A percentile compares a stretch with the other conserved stretches of the same genome.
Conservation (phyloP, 1,140 invertebrate species). For the Heliconius congener region DNA sequence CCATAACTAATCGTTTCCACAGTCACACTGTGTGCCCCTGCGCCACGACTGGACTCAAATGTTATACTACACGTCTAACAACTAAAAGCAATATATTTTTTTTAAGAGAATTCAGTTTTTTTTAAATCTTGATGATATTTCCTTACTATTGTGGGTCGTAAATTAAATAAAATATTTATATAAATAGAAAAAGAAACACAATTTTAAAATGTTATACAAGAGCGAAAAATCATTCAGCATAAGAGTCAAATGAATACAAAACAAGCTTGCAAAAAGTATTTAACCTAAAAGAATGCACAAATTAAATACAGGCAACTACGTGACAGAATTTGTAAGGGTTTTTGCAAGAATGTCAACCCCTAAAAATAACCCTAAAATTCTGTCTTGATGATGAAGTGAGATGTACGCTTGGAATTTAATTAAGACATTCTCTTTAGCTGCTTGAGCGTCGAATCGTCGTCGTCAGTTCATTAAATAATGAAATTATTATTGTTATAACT, state of each 20-base stretch:
- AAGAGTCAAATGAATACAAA: background rate
- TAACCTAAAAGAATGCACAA: background rate
- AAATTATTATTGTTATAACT: background rate
- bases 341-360: conserved; percentile 2
- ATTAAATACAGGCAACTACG: background rate
- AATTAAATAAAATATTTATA: too few relatives aligned
- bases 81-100: too few relatives aligned
- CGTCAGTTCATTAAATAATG: conserved; percentile 7
- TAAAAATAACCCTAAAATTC: background rate
- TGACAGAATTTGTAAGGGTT: background rate
- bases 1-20: too few relatives aligned
- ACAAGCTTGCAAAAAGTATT: background rate
- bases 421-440: conserved; percentile 4
- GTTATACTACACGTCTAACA: too few relatives aligned
- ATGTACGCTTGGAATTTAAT: background rate
- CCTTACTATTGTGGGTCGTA: too few relatives aligned
- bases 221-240: background rate
- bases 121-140: too few relatives aligned
- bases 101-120: background rate
- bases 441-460: background rate
- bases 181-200: too few relatives aligned
- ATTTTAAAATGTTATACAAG: background rate
- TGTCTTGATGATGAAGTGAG: background rate
- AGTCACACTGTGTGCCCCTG: too few relatives aligned
- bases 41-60: too few relatives aligned